Evolutionary conservation across 2,113 vertebrate species (phyloP), one percentile per base, ranked within the genome.

Genomic region (Symphodus melops): DNA sequence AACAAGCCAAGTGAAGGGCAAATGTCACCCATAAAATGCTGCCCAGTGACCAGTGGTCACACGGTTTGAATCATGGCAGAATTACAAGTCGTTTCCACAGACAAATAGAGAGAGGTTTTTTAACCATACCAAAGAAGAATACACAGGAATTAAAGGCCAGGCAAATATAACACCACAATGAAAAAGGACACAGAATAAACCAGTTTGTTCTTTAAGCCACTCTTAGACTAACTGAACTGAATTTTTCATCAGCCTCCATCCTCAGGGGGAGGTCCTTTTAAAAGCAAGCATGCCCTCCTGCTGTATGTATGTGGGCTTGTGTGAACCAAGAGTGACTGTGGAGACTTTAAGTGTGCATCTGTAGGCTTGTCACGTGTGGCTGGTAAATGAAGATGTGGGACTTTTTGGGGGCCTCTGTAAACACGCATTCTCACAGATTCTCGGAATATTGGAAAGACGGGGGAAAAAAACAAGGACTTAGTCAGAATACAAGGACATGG

Each of bases 241-340:
- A 86, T 83, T 80, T 88, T 89, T 84, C 65, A 91, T 85, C 75
- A 76, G 72, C 64, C 9, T 78, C n/a, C 48, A 13, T 25, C 79
- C 80, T 85, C 75, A 14, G 14, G 74, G 73, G 81, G 46, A n/a
- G 74, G 39, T 9, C 1, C 1, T 55, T 74, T 9, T 81, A 71
- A 84, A 75, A 86, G 81, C 80, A 57, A 72, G 69, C 28, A 1
- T 53, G 68, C 12, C 23, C 25, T 51, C 48, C 11, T 5, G 16
- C 48, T 36, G 12, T 48, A n/a, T 54, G 39, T 68, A 10, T 39
- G 3, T 41, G 36, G 56, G 20, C 75, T 75, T 44, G 37, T n/a
- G 46, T 48, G 10, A n/a, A 36, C 39, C 1, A 21, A 25, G 8
- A 65, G 17, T 0, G 20, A 8, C 37, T 11, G 46, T 49, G 20